Evolutionary conservation across 1,140 invertebrate species (phyloP).

Genomic region (Thaumatotibia leucotreta): DNA sequence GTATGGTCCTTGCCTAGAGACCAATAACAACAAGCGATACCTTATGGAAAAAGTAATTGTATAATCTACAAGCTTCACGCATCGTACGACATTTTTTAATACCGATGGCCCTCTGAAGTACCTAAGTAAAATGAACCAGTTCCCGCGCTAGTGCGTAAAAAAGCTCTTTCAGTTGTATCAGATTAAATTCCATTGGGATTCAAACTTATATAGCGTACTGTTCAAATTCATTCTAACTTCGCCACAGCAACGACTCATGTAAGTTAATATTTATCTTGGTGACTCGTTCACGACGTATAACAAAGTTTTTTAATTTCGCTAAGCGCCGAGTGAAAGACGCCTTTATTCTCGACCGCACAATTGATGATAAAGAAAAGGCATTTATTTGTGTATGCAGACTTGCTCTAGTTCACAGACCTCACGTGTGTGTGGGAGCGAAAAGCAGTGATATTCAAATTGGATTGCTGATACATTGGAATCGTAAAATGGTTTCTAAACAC

Average conservation of each 20-base stretch:
- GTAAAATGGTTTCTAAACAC: neutral
- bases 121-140: too few relatives aligned
- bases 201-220: neutral
- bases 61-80: too few relatives aligned
- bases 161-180: too few relatives aligned
- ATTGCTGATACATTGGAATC: neutral
- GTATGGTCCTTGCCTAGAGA: too few relatives aligned
- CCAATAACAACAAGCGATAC: too few relatives aligned
- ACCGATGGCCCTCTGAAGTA: too few relatives aligned
- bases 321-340: neutral
- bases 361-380: neutral
- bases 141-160: too few relatives aligned
- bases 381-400: neutral
- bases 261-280: conserved; percentile 13
- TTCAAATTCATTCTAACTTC: conserved; percentile 1
- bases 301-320: conserved; percentile 13
- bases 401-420: neutral
- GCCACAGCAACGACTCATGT: neutral
- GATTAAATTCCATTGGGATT: neutral
- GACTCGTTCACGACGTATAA: neutral
- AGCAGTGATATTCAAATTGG: neutral
- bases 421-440: neutral
- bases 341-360: neutral
- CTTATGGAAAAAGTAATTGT: too few relatives aligned
- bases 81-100: too few relatives aligned